Percentiles rank a stretch among this genome's conserved stretches.
Evolutionary conservation across 2,797 vertebrate species (phyloP).

Genomic region (Myioborus miniatus): DNA sequence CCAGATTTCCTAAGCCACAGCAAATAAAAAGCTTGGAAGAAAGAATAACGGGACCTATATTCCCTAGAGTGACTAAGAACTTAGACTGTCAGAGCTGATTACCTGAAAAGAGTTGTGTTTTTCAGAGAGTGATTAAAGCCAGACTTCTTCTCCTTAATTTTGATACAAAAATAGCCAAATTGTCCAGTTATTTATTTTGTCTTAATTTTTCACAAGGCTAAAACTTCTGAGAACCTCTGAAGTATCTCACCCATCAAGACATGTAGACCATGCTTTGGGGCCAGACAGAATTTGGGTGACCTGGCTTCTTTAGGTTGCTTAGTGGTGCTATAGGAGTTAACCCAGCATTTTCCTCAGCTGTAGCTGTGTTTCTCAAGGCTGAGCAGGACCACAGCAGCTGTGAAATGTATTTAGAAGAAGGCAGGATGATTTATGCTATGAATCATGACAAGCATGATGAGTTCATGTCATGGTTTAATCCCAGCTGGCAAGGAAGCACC

Average conservation of each 20-base stretch:
- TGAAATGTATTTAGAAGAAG: slow-evolving; percentile 28
- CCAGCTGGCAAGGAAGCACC: background rate
- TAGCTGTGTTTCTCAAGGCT: background rate
- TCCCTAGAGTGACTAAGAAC: background rate
- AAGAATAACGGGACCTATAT: background rate
- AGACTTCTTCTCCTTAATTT: background rate
- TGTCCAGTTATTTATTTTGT: background rate
- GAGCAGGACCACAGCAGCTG: background rate
- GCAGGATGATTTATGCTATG: slow-evolving; percentile 36
- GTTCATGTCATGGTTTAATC: background rate
- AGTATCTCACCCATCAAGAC: background rate
- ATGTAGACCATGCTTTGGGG: background rate
- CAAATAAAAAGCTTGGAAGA: background rate
- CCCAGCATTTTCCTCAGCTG: background rate
- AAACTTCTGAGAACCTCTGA: background rate
- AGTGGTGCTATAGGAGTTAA: background rate
- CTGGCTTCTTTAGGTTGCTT: background rate
- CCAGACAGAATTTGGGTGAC: background rate
- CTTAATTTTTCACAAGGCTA: background rate
- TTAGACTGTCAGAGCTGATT: background rate
- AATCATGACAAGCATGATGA: slow-evolving; percentile 41
- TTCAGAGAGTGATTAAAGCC: background rate
- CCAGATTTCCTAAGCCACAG: background rate
- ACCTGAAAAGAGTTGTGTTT: background rate
- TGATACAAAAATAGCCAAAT: background rate